Evolutionary conservation across 2,888 invertebrate species (phyloP), one percentile per base, ranked within the genome.

Genomic region (Dolichopus griseipennis): DNA sequence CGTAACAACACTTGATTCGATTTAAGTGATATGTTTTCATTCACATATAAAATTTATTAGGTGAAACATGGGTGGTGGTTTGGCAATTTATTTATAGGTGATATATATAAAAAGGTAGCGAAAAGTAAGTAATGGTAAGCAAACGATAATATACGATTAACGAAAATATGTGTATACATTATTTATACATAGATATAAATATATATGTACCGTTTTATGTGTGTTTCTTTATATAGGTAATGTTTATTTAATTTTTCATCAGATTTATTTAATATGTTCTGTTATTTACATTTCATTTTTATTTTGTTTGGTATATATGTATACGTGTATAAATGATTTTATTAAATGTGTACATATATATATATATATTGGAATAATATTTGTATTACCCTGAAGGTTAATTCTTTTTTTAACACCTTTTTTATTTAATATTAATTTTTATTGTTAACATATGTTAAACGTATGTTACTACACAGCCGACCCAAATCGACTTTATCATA

Each of bases 341-440:
- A 27, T 27, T 27, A 27, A 27, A 27, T n/a, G n/a, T n/a, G n/a
- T n/a, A 15, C 43, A 15, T 43, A 9, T 34, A n/a, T n/a, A n/a
- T n/a, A n/a, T 27, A 27, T 4, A 27, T 27, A 27, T 27, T 27
- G 27, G 52, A 18, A 52, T 18, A 18, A 6, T 52, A 52, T 52
- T 52, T 15, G 52, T 52, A 52, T 18, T 6, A 2, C 52, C 52
- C 52, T n/a, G n/a, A 52, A 52, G 52, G 52, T 52, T 52, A 52
- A 52, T 52, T 52, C 27, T 27, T 52, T 52, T 52, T 37, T 52
- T n/a, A 52, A 52, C 52, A 52, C 52, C 52, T 52, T 52, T 52
- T 52, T 52, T n/a, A n/a, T 52, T 52, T 52, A 52, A 12, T 18
- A 10, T 37, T 37, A 37, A 4, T 5, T 27, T 52, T 52, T 52